A percentile compares a stretch with the other conserved stretches of the same genome.
Conservation (phyloP, 2,113 vertebrate genomes). For the Sakesphorus luctuosus region DNA sequence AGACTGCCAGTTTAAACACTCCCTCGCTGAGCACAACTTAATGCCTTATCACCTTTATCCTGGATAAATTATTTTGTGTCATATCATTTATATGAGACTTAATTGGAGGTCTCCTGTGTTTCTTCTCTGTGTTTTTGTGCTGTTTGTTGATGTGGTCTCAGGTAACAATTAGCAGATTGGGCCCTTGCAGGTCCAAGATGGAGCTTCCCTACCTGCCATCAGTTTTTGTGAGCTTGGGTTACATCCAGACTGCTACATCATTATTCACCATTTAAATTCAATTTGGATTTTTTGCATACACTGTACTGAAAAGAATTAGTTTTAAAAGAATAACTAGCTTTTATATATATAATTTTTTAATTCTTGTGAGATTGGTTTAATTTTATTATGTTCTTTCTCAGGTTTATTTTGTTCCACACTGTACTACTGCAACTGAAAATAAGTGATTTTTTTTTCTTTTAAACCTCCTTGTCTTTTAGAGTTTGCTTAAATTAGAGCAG, state of each 20-base stretch:
- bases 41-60: neutral
- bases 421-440: neutral
- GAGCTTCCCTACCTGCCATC: neutral
- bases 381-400: neutral
- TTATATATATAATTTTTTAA: neutral
- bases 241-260: neutral
- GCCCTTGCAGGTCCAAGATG: neutral
- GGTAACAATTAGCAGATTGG: neutral
- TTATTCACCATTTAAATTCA: neutral
- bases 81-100: neutral
- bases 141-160: neutral
- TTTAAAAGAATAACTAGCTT: neutral
- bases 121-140: neutral
- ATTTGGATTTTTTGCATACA: rapidly evolving
- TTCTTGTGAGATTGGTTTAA: neutral
- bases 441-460: rapidly evolving
- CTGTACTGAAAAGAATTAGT: neutral
- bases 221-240: neutral
- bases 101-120: neutral
- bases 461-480: neutral
- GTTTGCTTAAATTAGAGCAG: neutral
- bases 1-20: neutral
- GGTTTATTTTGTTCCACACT: neutral
- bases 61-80: neutral
- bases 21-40: neutral